These are phyloP conservation scores for Dendrocopos noguchii DNA, from an alignment of 2,113 vertebrate species.

Conservation along the genomic window DNA sequence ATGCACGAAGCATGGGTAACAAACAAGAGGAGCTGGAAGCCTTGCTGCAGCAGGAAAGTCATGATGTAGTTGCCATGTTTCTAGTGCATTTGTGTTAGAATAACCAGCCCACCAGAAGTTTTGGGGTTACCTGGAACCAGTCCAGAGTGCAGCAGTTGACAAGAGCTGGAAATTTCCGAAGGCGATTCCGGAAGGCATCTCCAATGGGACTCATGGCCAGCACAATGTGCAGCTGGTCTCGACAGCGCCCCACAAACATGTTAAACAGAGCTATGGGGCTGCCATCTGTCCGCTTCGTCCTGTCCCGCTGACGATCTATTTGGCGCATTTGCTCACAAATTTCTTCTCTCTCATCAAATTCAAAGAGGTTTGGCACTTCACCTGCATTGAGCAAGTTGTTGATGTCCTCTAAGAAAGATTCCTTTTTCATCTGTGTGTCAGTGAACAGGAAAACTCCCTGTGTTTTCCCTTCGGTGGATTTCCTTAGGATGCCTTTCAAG, in stretches of 20 bases:
- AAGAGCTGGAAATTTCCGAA: slow-evolving; percentile 89
- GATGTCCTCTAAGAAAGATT: slow-evolving; percentile 91
- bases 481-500: slow-evolving; percentile 85
- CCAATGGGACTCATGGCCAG: slow-evolving; percentile 93
- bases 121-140: slow-evolving; percentile 89
- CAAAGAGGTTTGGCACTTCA: slow-evolving; percentile 91
- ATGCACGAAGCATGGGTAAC: too few species aligned
- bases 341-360: slow-evolving; percentile 88
- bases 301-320: slow-evolving; percentile 85
- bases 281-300: slow-evolving; percentile 88
- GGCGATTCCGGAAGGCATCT: slow-evolving; percentile 85
- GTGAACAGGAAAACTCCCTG: slow-evolving; percentile 91
- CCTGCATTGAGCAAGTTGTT: slow-evolving; percentile 92
- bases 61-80: too few species aligned
- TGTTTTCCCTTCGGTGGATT: slow-evolving; percentile 82
- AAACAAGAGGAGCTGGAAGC: too few species aligned
- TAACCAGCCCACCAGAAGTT: neutral
- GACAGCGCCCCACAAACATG: slow-evolving; percentile 91
- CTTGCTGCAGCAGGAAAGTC: too few species aligned
- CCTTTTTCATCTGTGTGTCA: slow-evolving; percentile 90
- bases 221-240: slow-evolving; percentile 88
- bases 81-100: neutral
- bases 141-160: slow-evolving; percentile 95
- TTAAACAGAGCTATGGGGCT: slow-evolving; percentile 88
- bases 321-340: slow-evolving; percentile 90